Base-by-base conservation (phyloP, 2,888 invertebrate genomes). In the Drosophila pegasa region DNA sequence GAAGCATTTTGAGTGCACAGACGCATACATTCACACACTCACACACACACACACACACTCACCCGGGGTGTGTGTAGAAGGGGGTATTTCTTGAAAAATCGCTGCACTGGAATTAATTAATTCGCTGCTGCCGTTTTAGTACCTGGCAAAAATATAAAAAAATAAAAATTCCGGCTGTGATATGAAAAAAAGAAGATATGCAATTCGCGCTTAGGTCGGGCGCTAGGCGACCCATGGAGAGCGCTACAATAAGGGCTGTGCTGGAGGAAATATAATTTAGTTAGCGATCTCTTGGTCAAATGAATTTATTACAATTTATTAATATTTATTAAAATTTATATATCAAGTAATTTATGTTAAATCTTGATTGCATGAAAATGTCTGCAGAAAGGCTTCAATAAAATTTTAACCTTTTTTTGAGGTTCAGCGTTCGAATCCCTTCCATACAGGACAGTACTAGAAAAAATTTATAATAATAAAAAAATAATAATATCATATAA, bases 21-120 rank as follows among this genome's bases (percentile, higher is more conserved):
- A 50, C 47, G 47, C 45, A 40, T 55, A 48, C 40, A 43, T 40
- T 43, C 62, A 41, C 37, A 40, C 43, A 54, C 50, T 22, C 10
- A 40, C 58, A 57, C 33, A 41, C 43, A 40, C 56, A 52, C 31
- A 54, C 55, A 40, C 43, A 43, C 25, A 18, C 50, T 41, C 31
- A 31, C 20, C 45, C 10, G 18, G 25, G 3, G 25, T 20, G 20
- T 71, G 67, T 69, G 77, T 55, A 74, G 77, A 77, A 83, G 77
- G 78, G 75, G 83, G 62, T 77, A 81, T 86, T 83, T 77, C 90
- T 89, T 88, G 80, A 89, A 88, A 89, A 90, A 75, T 75, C 82
- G 80, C 76, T 88, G 78, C 77, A 80, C 84, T 84, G 90, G 77
- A 88, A 90, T 77, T 89, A 90, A 88, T 90, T 88, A 88, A 89